Percentiles rank a stretch among this genome's conserved stretches.
phyloP scores from a whole-genome alignment of 2,113 vertebrate genomes.

The Hemiprocne comata region DNA sequence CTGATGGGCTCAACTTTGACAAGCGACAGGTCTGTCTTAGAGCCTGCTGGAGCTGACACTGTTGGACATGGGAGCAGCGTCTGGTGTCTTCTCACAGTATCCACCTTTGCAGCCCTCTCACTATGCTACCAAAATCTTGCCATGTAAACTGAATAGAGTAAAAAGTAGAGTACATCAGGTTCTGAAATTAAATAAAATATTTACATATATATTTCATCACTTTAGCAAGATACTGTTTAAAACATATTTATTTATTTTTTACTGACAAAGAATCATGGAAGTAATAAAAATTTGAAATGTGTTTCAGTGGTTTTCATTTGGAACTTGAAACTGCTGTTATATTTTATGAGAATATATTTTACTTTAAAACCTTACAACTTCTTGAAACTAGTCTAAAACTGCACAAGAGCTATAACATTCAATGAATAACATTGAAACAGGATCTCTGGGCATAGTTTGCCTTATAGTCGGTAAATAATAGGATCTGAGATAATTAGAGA shows the following conservation, averaged over 20 bases:
- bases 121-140: not conserved
- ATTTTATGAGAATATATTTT: not conserved
- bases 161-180: not conserved
- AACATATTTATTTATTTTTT: not conserved
- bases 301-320: not conserved
- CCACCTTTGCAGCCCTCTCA: fast-evolving
- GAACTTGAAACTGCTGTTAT: not conserved
- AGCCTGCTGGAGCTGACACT: not conserved
- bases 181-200: not conserved
- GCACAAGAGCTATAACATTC: not conserved
- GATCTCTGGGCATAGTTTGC: not conserved
- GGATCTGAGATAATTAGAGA: not conserved
- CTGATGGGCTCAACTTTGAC: not conserved
- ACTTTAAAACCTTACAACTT: not conserved
- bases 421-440: not conserved
- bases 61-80: not conserved
- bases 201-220: not conserved
- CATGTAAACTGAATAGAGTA: not conserved
- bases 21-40: fast-evolving
- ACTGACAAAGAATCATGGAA: not conserved
- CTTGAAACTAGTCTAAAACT: not conserved
- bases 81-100: not conserved
- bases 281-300: not conserved
- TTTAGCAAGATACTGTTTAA: not conserved
- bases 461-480: not conserved